phyloP scores from a whole-genome alignment of 2,113 vertebrate species.

The Elaphurus davidianus region DNA sequence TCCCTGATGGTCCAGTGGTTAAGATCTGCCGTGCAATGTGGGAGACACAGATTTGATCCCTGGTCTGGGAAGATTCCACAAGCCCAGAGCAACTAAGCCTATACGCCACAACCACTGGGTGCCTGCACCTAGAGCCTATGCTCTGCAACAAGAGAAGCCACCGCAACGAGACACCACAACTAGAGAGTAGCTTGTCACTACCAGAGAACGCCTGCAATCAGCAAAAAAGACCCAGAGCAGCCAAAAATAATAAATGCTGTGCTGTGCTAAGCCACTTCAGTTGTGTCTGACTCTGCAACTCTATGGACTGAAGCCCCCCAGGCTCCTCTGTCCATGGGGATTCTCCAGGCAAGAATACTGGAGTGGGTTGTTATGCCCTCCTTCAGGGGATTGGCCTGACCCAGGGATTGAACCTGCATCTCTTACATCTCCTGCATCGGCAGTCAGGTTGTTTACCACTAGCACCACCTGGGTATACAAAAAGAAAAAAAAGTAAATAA shows the following conservation, averaged over 20 bases:
- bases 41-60: neutral
- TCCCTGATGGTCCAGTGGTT: neutral
- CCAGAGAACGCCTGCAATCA: fast-evolving
- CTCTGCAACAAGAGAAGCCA: neutral
- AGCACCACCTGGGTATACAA: neutral
- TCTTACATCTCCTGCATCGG: neutral
- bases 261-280: fast-evolving
- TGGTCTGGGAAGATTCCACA: neutral
- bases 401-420: neutral
- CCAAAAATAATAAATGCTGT: neutral
- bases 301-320: neutral
- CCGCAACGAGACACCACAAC: neutral
- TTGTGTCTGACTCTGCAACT: neutral
- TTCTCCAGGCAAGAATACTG: neutral
- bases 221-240: neutral
- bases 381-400: neutral
- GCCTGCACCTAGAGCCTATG: neutral
- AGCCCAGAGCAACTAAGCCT: neutral
- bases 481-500: neutral
- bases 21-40: fast-evolving
- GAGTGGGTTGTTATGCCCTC: neutral
- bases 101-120: neutral
- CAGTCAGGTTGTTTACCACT: neutral
- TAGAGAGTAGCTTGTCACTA: neutral
- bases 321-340: neutral